Evolutionary conservation across 2,888 invertebrate species (phyloP).

Genomic region (Odontocolon sp.): DNA sequence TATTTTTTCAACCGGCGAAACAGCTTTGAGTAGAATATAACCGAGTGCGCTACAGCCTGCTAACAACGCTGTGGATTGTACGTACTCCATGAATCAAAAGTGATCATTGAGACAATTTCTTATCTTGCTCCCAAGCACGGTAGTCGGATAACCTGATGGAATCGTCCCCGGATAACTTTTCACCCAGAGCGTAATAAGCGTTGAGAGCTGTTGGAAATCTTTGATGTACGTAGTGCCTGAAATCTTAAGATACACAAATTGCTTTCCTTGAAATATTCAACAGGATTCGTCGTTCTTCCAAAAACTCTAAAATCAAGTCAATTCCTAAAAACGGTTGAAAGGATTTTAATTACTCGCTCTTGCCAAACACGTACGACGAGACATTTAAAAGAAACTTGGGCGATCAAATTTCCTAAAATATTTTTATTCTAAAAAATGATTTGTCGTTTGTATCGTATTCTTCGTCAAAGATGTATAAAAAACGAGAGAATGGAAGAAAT

Average conservation of each 20-base stretch:
- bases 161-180: slow-evolving; percentile 81
- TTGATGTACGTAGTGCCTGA: slow-evolving; percentile 86
- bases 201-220: slow-evolving; percentile 86
- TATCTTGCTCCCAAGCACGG: slow-evolving; percentile 84
- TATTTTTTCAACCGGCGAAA: slow-evolving; percentile 20
- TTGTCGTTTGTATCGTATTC: no score
- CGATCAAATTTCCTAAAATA: no score
- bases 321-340: no score
- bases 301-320: no score
- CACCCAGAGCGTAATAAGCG: slow-evolving; percentile 87
- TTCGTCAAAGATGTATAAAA: no score
- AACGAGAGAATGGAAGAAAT: no score
- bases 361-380: no score
- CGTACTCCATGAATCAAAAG: slow-evolving; percentile 80
- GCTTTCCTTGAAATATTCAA: no score
- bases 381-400: no score
- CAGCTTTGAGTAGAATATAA: slow-evolving; percentile 40
- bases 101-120: slow-evolving; percentile 76
- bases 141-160: slow-evolving; percentile 81
- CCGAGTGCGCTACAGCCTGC: slow-evolving; percentile 22
- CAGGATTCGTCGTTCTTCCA: no score
- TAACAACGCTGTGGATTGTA: slow-evolving; percentile 66
- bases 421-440: no score
- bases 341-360: no score
- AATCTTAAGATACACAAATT: slow-evolving; percentile 83